Conservation (phyloP, 2,888 invertebrate species). For the Hypena proboscidalis region DNA sequence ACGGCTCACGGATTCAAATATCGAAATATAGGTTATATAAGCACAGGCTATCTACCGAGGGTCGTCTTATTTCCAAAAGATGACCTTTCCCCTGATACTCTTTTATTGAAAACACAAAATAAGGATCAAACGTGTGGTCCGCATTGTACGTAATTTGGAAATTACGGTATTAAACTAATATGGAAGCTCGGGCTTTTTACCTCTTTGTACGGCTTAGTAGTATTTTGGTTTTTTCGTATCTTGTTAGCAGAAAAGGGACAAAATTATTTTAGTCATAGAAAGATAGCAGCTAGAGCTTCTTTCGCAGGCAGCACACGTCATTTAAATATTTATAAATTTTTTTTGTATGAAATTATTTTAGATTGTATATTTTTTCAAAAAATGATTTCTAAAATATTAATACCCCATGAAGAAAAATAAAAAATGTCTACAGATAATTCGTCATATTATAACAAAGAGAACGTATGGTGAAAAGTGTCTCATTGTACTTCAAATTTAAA, state of each 20-base stretch:
- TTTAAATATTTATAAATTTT: no score
- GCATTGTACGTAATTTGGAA: no score
- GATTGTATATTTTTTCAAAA: no score
- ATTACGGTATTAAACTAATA: not conserved
- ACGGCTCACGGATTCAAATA: conserved; percentile 17
- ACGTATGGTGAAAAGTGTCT: conserved; percentile 27
- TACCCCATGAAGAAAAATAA: conserved; percentile 20
- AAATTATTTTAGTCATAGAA: no score
- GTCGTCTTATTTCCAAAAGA: conserved; percentile 4
- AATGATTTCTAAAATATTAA: no score
- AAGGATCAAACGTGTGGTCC: not conserved
- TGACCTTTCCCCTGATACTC: conserved; percentile 7
- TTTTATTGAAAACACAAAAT: conserved; percentile 2
- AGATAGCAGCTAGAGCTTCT: no score
- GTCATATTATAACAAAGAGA: conserved; percentile 35
- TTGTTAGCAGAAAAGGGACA: no score
- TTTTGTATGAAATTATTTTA: no score
- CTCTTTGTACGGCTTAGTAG: no score
- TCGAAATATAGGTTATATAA: conserved; percentile 11
- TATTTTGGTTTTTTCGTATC: no score
- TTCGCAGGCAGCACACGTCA: no score
- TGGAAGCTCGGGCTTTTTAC: not conserved
- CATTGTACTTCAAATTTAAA: conserved; percentile 26
- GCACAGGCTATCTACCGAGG: not conserved
- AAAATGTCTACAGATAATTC: conserved; percentile 29